Conservation (phyloP, 2,888 invertebrate genomes). For the Andrena marginata region DNA sequence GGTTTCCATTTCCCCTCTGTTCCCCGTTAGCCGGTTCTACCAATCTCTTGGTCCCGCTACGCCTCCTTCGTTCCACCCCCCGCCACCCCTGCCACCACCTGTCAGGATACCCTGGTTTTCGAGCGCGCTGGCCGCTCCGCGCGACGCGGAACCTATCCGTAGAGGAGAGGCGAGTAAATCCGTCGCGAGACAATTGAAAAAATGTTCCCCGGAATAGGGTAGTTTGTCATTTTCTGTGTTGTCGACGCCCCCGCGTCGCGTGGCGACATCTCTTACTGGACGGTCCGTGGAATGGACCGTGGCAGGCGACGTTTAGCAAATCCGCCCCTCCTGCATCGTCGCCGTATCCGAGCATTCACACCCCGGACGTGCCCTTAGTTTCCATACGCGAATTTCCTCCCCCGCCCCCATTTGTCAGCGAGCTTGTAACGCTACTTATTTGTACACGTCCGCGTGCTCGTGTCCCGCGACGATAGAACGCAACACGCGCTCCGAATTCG, state of each 20-base stretch:
- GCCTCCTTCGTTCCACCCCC: not conserved
- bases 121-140: not conserved
- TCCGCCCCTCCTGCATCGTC: not conserved
- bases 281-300: not conserved
- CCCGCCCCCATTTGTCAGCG: slow-evolving; percentile 37
- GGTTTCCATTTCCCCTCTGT: slow-evolving; percentile 47
- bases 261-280: not conserved
- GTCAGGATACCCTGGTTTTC: not conserved
- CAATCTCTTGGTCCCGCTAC: slow-evolving; percentile 9
- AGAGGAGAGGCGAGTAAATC: slow-evolving; percentile 15
- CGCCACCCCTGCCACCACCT: not conserved
- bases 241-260: not conserved
- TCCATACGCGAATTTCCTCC: slow-evolving; percentile 31
- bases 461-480: slow-evolving; percentile 48
- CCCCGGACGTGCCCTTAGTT: slow-evolving; percentile 44
- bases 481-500: slow-evolving; percentile 42
- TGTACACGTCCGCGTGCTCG: slow-evolving; percentile 38
- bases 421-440: slow-evolving; percentile 32
- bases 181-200: slow-evolving; percentile 4
- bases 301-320: not conserved
- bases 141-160: slow-evolving; percentile 14
- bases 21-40: slow-evolving; percentile 11
- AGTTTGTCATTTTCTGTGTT: not conserved
- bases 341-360: slow-evolving; percentile 1
- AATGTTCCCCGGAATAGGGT: not conserved